Percentiles rank a stretch among this genome's conserved stretches.
These are phyloP conservation scores for Aulostomus chinensis DNA, from an alignment of 2,797 vertebrate genomes.

Conservation along the genomic window DNA sequence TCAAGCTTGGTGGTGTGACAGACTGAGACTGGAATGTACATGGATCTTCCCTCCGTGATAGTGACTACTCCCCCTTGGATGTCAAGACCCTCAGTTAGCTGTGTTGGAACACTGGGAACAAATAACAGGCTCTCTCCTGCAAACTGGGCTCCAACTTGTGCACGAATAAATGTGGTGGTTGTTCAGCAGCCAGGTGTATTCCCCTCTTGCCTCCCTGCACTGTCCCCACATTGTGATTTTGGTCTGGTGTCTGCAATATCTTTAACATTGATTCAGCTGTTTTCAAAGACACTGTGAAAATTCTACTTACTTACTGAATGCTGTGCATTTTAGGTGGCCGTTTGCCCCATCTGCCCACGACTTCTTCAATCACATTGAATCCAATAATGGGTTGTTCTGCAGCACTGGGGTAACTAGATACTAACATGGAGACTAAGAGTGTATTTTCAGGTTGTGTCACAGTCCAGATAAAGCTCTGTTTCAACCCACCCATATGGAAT, in stretches of 20 bases:
- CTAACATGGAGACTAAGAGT: constrained; percentile 2
- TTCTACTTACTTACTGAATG: neutral
- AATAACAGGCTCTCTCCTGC: neutral
- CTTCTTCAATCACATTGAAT: constrained; percentile 14
- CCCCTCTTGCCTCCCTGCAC: constrained; percentile 2
- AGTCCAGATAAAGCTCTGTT: neutral
- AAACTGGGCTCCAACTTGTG: too few relatives aligned
- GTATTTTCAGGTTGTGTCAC: neutral
- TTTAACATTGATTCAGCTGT: neutral
- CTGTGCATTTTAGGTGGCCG: too few relatives aligned
- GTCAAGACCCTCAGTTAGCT: neutral
- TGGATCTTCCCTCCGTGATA: too few relatives aligned
- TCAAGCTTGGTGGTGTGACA: too few relatives aligned
- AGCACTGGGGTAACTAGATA: neutral
- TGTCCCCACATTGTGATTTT: neutral
- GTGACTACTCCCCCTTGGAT: too few relatives aligned
- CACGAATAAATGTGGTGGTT: constrained; percentile 2
- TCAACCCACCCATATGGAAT: constrained; percentile 22
- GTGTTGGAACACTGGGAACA: neutral
- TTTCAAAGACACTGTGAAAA: neutral
- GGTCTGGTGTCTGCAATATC: neutral
- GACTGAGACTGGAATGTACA: too few relatives aligned
- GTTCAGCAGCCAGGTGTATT: neutral
- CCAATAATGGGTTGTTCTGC: constrained; percentile 9
- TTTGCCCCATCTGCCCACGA: neutral